phyloP scores from a whole-genome alignment of 1,140 invertebrate genomes.

The Bombus haemorrhoidalis region DNA sequence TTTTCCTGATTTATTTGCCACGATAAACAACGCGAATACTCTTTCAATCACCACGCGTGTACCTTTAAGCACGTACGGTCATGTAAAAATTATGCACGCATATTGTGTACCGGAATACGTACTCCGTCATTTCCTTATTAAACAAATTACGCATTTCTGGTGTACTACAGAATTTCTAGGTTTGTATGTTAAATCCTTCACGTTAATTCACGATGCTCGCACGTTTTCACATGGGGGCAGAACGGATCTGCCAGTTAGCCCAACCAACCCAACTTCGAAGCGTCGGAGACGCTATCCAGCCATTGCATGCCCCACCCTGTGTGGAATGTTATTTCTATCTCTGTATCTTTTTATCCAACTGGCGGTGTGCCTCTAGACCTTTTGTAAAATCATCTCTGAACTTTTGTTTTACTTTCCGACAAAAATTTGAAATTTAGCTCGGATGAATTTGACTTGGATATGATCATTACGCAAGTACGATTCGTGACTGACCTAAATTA shows the following conservation, averaged over 20 bases:
- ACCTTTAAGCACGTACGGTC: background rate
- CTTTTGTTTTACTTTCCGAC: background rate
- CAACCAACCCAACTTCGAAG: slow-evolving; percentile 39
- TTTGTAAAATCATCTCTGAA: background rate
- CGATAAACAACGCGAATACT: background rate
- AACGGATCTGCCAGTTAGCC: background rate
- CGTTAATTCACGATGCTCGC: background rate
- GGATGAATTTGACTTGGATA: too few species aligned
- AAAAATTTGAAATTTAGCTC: background rate
- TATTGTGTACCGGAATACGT: slow-evolving; percentile 33
- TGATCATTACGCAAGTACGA: background rate
- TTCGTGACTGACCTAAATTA: slow-evolving; percentile 46
- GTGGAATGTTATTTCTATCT: slow-evolving; percentile 62
- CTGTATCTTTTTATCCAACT: slow-evolving; percentile 21
- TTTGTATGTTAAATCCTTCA: background rate
- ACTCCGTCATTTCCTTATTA: slow-evolving; percentile 60
- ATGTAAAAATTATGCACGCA: slow-evolving; percentile 19
- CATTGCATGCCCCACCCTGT: slow-evolving; percentile 73
- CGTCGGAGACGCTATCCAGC: slow-evolving; percentile 73
- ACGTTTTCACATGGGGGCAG: background rate
- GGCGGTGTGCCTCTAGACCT: background rate
- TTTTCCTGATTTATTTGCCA: background rate
- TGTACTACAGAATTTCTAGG: too few species aligned
- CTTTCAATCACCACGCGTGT: background rate
- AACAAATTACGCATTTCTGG: slow-evolving; percentile 35